Evolutionary conservation across 2,113 vertebrate species (phyloP), one percentile per base, ranked within the genome.

Genomic region (Leucoraja erinaceus): DNA sequence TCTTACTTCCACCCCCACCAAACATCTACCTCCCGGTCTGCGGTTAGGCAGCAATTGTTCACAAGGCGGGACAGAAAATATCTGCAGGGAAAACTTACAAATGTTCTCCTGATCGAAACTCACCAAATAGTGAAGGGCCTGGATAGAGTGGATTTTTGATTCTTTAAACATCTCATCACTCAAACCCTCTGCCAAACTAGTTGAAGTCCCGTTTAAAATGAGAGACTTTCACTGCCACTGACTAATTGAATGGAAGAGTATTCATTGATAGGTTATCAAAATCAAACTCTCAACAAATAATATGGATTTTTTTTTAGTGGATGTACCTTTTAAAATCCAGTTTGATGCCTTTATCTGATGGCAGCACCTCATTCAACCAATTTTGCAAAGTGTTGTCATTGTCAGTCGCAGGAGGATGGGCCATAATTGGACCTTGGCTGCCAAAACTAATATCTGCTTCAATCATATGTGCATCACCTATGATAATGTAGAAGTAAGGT

Each of bases 241-340:
- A 63, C 83, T 63, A 63, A 86, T 63, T 86, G 14, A 61, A 86
- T 31, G 12, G 22, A 86, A 63, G 11, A 86, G 56, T 4, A n/a
- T n/a, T 63, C 11, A 77, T 16, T 33, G 1, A 33, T 33, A 33
- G 16, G 14, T 31, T 88, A n/a, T 18, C 83, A 63, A 86, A 61
- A 20, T n/a, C 2, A n/a, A 88, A 31, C 20, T 63, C 4, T 72
- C 9, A 14, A 72, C 33, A 91, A 72, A 72, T 72, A 28, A 68
- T 90, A 33, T 77, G 31, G 77, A 91, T 11, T 10, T 4, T n/a
- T n/a, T 47, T 68, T 70, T 74, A 14, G 22, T 25, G 31, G 56
- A 93, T 77, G 92, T 96, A 99, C 98, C 98, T 99, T 96, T 99
- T 99, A 92, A 99, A 99, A 94, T 99, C 98, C 92, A 99, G 95